These are phyloP conservation scores for Alsophila aescularia DNA, from an alignment of 2,888 invertebrate genomes.

Conservation along the genomic window DNA sequence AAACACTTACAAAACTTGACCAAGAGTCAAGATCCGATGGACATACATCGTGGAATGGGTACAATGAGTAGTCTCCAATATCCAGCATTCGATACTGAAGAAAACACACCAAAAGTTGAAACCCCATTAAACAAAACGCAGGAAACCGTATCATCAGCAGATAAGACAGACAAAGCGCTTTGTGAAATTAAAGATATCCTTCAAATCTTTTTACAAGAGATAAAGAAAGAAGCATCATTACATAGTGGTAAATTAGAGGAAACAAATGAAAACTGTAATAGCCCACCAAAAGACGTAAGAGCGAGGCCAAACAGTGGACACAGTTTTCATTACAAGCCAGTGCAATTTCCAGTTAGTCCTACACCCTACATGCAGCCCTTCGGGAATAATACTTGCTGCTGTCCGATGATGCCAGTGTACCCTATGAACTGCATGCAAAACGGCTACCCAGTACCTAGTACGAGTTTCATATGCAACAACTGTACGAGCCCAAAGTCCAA, in stretches of 20 bases:
- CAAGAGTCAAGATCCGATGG: constrained; percentile 20
- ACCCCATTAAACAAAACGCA: constrained; percentile 57
- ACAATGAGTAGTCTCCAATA: constrained; percentile 50
- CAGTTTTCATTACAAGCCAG: constrained; percentile 46
- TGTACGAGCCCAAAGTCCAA: constrained; percentile 49
- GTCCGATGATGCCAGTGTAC: constrained; percentile 67
- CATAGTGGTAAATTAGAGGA: constrained; percentile 56
- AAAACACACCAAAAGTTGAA: constrained; percentile 44
- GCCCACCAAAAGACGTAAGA: constrained; percentile 37
- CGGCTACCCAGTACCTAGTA: constrained; percentile 57
- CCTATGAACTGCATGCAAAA: constrained; percentile 62
- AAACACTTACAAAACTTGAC: constrained; percentile 30
- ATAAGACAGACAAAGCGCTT: constrained; percentile 72
- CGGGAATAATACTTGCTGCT: constrained; percentile 68
- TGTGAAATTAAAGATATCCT: constrained; percentile 75
- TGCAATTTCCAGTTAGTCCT: constrained; percentile 45
- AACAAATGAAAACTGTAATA: constrained; percentile 39
- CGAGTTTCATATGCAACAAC: constrained; percentile 62
- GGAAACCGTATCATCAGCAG: constrained; percentile 49
- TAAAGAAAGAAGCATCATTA: constrained; percentile 65
- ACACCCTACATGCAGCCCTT: constrained; percentile 51
- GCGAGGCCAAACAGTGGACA: constrained; percentile 47
- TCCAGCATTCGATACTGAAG: constrained; percentile 43
- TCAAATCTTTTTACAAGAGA: constrained; percentile 70
- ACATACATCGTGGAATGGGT: constrained; percentile 42